Percentiles rank a stretch among this genome's conserved stretches.
These are phyloP conservation scores for Stomatorhinus walkeri DNA, from an alignment of 2,797 vertebrate genomes.

Conservation along the genomic window DNA sequence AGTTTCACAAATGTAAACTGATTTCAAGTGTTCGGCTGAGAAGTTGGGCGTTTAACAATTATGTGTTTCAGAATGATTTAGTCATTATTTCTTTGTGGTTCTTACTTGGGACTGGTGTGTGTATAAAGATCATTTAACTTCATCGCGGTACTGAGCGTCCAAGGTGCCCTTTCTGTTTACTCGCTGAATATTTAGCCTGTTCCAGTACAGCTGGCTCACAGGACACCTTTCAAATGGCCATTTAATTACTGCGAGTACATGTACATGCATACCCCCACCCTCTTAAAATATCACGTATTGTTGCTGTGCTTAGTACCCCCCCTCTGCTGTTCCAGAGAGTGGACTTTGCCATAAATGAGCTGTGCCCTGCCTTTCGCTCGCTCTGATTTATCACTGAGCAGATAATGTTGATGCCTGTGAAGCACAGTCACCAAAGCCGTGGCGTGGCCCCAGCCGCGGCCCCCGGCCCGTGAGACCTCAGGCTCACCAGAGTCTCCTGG, in stretches of 20 bases:
- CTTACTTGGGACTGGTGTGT: neutral
- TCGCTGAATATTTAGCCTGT: neutral
- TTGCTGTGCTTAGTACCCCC: neutral
- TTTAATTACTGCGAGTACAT: neutral
- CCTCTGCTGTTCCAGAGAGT: neutral
- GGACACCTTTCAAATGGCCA: neutral
- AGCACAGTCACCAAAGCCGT: neutral
- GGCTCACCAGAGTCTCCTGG: neutral
- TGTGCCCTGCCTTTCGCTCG: constrained; percentile 12
- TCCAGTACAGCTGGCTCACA: neutral
- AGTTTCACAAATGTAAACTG: neutral
- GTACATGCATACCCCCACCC: neutral
- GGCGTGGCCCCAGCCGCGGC: too few species aligned
- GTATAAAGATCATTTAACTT: neutral
- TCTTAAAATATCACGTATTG: neutral
- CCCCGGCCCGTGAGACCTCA: neutral
- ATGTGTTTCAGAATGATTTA: neutral
- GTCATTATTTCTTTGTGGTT: neutral
- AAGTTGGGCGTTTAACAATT: neutral
- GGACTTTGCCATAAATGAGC: constrained; percentile 19
- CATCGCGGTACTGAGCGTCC: neutral
- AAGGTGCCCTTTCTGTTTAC: neutral
- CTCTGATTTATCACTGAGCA: constrained; percentile 20
- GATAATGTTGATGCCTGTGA: neutral
- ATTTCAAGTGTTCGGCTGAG: neutral